Evolutionary conservation across 2,888 invertebrate genomes (phyloP).

Genomic region (Euspilapteryx auroguttella): DNA sequence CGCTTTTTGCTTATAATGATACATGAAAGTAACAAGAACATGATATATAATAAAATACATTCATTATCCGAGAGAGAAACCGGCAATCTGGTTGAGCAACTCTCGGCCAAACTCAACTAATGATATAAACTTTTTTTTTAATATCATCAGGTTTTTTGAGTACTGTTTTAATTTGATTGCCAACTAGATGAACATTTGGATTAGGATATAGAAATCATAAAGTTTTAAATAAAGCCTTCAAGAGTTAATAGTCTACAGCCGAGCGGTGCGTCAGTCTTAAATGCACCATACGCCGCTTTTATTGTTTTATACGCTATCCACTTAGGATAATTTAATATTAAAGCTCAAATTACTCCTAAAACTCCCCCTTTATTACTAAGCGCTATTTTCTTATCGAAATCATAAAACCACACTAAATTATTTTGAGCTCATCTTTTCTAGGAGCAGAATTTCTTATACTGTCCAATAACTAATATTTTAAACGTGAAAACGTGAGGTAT

Average conservation of each 20-base stretch:
- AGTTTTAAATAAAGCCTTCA: too few species aligned
- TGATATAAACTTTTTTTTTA: conserved; percentile 45
- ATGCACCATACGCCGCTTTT: conserved; percentile 27
- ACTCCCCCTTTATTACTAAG: conserved; percentile 7
- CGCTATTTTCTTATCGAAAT: conserved; percentile 6
- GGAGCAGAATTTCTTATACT: neutral
- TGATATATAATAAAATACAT: conserved; percentile 25
- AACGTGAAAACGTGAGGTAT: too few species aligned
- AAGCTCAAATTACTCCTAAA: conserved; percentile 25
- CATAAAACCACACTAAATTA: too few species aligned
- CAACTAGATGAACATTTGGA: too few species aligned
- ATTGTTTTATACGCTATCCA: conserved; percentile 29
- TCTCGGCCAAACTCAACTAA: conserved; percentile 31
- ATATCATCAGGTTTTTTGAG: too few species aligned
- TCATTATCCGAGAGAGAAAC: conserved; percentile 33
- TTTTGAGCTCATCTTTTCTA: neutral
- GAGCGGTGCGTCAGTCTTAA: too few species aligned
- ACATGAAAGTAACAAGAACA: conserved; percentile 16
- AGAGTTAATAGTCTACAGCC: too few species aligned
- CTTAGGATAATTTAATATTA: conserved; percentile 18
- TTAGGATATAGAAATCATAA: too few species aligned
- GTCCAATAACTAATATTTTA: too few species aligned
- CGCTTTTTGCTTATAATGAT: conserved; percentile 13
- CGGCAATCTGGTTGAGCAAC: conserved; percentile 44
- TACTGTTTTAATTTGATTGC: too few species aligned